Evolutionary conservation across 2,797 vertebrate genomes (phyloP), one percentile per base, ranked within the genome.

Genomic region (Arctocebus calabarensis): DNA sequence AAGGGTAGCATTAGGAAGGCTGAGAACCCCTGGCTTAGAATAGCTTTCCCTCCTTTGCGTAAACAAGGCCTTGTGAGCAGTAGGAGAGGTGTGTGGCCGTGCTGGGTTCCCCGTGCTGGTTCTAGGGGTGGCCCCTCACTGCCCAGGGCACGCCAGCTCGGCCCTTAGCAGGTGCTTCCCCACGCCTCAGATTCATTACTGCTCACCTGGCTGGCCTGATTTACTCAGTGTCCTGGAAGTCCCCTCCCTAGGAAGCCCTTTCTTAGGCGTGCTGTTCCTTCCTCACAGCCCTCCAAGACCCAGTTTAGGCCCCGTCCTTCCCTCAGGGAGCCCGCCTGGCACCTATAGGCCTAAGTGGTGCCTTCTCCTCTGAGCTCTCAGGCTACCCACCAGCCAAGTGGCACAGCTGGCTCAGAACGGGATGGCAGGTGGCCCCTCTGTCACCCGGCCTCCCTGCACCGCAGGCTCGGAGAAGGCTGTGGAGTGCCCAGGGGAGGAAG

Each of bases 41-140:
- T 68, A 64, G 29, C 34, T 43, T 22, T 94, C 91, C 64, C 81
- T 82, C 70, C 74, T 90, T 94, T 43, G 91, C 2, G 0, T 88
- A 92, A 97, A 95, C 32, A 61, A 78, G 68, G 6, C 10, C 8
- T 29, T 29, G 7, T 52, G 1, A 25, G 25, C 25, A 19, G 32
- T 4, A 45, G 40, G 1, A 0, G 29, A 23, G 11, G 13, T 32
- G 32, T 52, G 3, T 2, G 59, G 29, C 74, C 19, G 1, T 25
- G 45, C 11, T 7, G 19, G 25, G 19, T 25, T 32, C 45, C 66
- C 13, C 8, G 5, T 23, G 52, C 32, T 34, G 7, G 45, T 7
- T 34, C 1, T 32, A 13, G 8, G 12, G n/a, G 7, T 57, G 37
- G 12, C 1, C 57, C 8, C 66, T 84, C 29, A 8, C 8, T 57